A percentile compares a stretch with the other conserved stretches of the same genome.
These are phyloP conservation scores for Hyalella azteca DNA, from an alignment of 2,888 invertebrate genomes.

Conservation along the genomic window DNA sequence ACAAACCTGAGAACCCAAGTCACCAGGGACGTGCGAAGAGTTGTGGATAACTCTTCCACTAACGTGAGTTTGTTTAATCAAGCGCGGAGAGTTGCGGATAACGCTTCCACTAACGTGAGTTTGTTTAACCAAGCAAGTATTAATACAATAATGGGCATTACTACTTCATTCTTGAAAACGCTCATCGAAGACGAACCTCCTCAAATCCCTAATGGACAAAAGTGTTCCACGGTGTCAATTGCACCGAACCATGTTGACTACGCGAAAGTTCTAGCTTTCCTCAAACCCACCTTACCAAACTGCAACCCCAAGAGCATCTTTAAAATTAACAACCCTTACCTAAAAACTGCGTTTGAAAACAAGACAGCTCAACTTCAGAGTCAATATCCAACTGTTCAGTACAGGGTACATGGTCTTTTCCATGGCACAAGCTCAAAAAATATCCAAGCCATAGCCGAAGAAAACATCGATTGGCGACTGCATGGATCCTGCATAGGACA, in stretches of 20 bases:
- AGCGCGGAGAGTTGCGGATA: no score
- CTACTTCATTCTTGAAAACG: no score
- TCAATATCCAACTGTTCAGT: neutral
- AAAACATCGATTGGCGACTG: conserved; percentile 27
- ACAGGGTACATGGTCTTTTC: neutral
- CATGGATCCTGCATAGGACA: neutral
- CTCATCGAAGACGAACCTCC: no score
- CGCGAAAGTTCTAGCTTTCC: neutral
- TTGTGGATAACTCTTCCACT: neutral
- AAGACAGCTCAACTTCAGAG: neutral
- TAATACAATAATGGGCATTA: no score
- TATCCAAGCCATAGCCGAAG: neutral
- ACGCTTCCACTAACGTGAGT: no score
- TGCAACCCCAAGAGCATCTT: neutral
- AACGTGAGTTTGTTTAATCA: neutral
- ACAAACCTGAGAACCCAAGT: neutral
- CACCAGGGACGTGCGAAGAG: neutral
- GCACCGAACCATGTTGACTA: neutral
- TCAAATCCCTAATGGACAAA: neutral
- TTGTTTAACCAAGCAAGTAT: no score
- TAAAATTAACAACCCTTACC: neutral
- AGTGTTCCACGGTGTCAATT: neutral
- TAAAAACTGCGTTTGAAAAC: neutral
- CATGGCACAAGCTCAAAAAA: conserved; percentile 7
- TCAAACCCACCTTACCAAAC: neutral